A percentile compares a stretch with the other conserved stretches of the same genome.
Evolutionary conservation across 2,797 vertebrate genomes (phyloP).

Genomic region (Cottoperca gobio): DNA sequence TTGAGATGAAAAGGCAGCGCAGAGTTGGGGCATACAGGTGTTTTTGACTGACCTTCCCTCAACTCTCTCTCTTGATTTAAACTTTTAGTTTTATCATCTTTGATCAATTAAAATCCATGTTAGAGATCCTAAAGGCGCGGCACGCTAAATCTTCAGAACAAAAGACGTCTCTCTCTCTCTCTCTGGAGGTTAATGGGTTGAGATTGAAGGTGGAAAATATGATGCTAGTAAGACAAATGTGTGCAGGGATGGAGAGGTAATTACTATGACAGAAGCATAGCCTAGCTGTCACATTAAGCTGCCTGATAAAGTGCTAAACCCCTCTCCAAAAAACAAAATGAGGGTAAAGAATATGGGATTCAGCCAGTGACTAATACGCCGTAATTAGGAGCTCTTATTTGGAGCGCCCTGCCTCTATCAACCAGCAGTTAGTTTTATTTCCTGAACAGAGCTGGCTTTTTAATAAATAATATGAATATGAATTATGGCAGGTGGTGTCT

Average conservation of each 20-base stretch:
- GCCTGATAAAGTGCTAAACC: slow-evolving; percentile 54
- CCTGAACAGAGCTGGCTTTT: slow-evolving; percentile 6
- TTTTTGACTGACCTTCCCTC: slow-evolving; percentile 47
- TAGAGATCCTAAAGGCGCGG: slow-evolving; percentile 20
- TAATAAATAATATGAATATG: slow-evolving; percentile 29
- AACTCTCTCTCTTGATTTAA: slow-evolving; percentile 6
- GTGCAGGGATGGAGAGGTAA: slow-evolving; percentile 44
- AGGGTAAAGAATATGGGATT: slow-evolving; percentile 39
- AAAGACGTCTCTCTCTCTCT: slow-evolving; percentile 39
- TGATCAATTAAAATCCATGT: slow-evolving; percentile 64
- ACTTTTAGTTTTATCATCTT: slow-evolving; percentile 30
- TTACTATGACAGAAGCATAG: slow-evolving; percentile 48
- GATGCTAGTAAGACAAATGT: slow-evolving; percentile 51
- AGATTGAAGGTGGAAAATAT: slow-evolving; percentile 58
- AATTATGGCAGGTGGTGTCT: background rate
- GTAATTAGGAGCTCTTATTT: slow-evolving; percentile 59
- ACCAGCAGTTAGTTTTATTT: slow-evolving; percentile 34
- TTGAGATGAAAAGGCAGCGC: slow-evolving; percentile 51
- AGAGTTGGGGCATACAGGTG: slow-evolving; percentile 22
- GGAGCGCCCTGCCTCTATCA: slow-evolving; percentile 20
- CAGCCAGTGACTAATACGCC: slow-evolving; percentile 46
- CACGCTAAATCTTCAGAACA: slow-evolving; percentile 46
- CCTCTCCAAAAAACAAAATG: slow-evolving; percentile 44
- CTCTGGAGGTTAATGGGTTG: slow-evolving; percentile 66
- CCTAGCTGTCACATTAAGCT: slow-evolving; percentile 43